Evolutionary conservation across 2,888 invertebrate genomes (phyloP).

Genomic region (Brachynemurus nebulosus): DNA sequence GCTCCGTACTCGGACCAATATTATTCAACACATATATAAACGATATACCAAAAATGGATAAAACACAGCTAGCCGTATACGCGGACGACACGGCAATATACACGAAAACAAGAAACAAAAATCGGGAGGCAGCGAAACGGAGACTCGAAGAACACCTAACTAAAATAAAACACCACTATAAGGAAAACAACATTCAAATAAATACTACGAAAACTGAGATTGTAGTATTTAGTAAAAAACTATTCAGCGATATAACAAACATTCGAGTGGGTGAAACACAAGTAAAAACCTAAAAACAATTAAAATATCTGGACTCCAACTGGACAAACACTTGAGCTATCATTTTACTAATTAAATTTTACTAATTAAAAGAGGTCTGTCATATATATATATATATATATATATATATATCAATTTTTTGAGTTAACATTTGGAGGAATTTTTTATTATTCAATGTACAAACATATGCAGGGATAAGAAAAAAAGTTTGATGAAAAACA

Average conservation of each 20-base stretch:
- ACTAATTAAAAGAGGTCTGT: too few species aligned
- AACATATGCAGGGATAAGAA: too few species aligned
- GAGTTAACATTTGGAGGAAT: too few species aligned
- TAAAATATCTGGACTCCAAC: not conserved
- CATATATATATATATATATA: too few species aligned
- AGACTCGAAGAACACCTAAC: not conserved
- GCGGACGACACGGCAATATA: constrained; percentile 15
- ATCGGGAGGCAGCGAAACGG: not conserved
- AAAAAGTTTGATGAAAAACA: too few species aligned
- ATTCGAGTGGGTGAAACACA: not conserved
- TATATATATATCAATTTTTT: too few species aligned
- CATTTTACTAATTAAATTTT: too few species aligned
- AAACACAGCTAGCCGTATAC: constrained; percentile 12
- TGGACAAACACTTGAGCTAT: too few species aligned
- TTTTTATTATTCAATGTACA: too few species aligned
- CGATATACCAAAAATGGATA: constrained; percentile 17
- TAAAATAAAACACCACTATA: not conserved
- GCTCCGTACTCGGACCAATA: constrained; percentile 17
- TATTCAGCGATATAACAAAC: not conserved
- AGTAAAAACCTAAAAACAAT: not conserved
- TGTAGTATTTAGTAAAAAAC: not conserved
- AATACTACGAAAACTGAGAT: not conserved
- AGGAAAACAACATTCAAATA: not conserved
- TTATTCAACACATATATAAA: constrained; percentile 17
- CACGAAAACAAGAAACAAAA: constrained; percentile 3